phyloP scores from a whole-genome alignment of 2,113 vertebrate genomes.

The Petroica traversi region DNA sequence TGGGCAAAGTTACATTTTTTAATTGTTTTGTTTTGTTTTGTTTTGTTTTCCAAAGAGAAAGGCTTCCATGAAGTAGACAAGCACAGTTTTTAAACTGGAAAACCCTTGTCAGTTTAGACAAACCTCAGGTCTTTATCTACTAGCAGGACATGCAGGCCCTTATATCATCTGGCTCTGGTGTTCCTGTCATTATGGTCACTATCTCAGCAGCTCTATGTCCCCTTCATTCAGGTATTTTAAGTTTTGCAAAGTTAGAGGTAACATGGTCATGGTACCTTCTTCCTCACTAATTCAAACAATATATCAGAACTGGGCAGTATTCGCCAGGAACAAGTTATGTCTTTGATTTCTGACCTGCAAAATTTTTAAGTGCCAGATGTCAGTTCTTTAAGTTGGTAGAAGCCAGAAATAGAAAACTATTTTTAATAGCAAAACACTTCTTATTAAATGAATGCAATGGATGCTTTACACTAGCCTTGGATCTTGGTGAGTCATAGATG shows the following conservation, averaged over 20 bases:
- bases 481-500: not conserved
- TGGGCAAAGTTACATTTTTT: constrained; percentile 2
- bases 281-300: not conserved
- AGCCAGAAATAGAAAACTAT: not conserved
- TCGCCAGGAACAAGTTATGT: not conserved
- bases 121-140: constrained; percentile 26
- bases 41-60: constrained; percentile 22
- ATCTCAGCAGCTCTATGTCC: not conserved
- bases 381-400: not conserved
- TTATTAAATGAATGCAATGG: not conserved
- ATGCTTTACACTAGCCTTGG: not conserved
- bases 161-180: not conserved
- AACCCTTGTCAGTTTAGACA: constrained; percentile 57
- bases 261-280: not conserved
- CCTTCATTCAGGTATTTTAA: not conserved
- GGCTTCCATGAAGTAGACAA: constrained; percentile 22
- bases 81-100: constrained; percentile 48
- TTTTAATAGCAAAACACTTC: not conserved
- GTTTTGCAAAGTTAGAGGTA: constrained; percentile 1
- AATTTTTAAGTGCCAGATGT: not conserved
- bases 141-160: not conserved
- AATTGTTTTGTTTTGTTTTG: no score
- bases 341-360: not conserved
- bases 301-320: not conserved
- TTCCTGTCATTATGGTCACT: not conserved